Base-by-base conservation (phyloP, 2,888 invertebrate species). In the Entomobrya multifasciata region DNA sequence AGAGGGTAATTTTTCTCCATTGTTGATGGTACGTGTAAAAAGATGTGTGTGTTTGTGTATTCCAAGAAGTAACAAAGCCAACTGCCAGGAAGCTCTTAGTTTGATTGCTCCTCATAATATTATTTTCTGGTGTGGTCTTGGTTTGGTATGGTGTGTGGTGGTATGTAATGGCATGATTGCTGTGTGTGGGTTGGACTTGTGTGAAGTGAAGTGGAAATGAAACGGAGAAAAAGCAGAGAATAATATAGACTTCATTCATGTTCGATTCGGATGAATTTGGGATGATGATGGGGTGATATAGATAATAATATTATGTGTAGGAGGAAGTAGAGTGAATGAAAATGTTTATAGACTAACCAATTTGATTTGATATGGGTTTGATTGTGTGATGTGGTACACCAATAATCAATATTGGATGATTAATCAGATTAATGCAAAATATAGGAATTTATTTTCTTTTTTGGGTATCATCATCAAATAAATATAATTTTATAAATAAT, bases 61-160 rank as follows among this genome's bases (percentile, higher is more conserved):
- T 44, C 6, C 1, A 3, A 22, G 13, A 1, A n/a, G n/a, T n/a
- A n/a, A 44, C 44, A 70, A 70, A 70, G 25, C 25, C 70, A 70
- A 70, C 70, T 70, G 47, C 47, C 70, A 65, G 49, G 67, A 67
- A 80, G 80, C 80, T 80, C 80, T 80, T 80, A 80, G 67, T 80
- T 80, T 80, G 80, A 70, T 70, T 70, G 70, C 70, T 41, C 36
- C 11, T 65, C 30, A 65, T 65, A 65, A 6, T 65, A 65, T 65
- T 20, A 41, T 10, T 15, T n/a, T 25, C 13, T 27, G 36, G 36
- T 36, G 36, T 36, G 4, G 36, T 36, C 5, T 36, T 6, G 8
- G 36, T 36, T 8, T 36, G 8, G 36, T 36, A 36, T 4, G 36
- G 36, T 36, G 36, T 36, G 5, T 4, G 4, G 36, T 36, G 5